Conservation (phyloP, 2,797 vertebrate species). For the Gambusia yucatana region DNA sequence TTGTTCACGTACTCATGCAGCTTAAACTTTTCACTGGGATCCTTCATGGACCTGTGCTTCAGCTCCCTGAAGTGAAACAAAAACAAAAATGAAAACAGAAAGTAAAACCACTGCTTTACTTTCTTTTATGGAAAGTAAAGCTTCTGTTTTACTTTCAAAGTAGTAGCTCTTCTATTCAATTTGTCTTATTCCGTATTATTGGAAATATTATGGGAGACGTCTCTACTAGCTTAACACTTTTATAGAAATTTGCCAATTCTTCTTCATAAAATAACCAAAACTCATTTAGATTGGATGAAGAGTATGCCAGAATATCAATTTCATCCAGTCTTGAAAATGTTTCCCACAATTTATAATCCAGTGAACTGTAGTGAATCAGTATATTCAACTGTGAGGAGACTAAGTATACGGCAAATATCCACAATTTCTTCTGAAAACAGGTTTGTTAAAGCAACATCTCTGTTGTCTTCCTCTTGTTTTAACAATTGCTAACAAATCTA, state of each 20-base stretch:
- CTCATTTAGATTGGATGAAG: too few species aligned
- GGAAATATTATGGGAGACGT: too few species aligned
- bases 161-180: not conserved
- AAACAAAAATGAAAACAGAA: not conserved
- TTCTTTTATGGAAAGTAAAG: not conserved
- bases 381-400: not conserved
- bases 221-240: too few species aligned
- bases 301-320: too few species aligned
- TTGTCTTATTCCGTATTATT: not conserved
- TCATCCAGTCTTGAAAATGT: too few species aligned
- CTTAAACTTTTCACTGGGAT: constrained; percentile 87
- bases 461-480: not conserved
- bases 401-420: not conserved
- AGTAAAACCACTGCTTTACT: too few species aligned
- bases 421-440: not conserved
- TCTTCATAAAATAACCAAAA: too few species aligned
- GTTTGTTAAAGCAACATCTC: not conserved
- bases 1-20: constrained; percentile 92
- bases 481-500: not conserved
- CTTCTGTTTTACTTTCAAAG: not conserved
- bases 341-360: not conserved
- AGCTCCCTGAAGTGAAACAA: constrained; percentile 82
- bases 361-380: not conserved
- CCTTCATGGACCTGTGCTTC: constrained; percentile 88
- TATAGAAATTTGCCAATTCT: too few species aligned